Base-by-base conservation (phyloP, 2,888 invertebrate genomes). In the Tachina grossa region DNA sequence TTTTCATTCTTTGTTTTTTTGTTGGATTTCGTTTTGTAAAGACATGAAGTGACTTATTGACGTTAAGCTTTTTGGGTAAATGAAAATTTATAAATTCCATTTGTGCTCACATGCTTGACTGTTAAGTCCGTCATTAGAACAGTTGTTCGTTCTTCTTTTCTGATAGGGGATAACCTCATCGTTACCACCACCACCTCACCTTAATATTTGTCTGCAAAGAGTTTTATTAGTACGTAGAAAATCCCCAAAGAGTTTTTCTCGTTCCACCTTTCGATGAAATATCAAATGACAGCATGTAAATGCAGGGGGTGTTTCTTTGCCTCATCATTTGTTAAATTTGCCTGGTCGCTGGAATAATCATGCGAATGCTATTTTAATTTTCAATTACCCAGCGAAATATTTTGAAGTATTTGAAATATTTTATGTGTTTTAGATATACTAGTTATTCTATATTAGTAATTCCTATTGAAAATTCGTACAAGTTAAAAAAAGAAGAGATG, bases 101-200 rank as follows among this genome's bases (percentile, higher is more conserved):
- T 57, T 57, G n/a, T 69, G 57, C 47, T 69, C 59, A 45, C 14
- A 41, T 69, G 59, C 11, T 22, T 87, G 87, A 86, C 79, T 87
- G 71, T 82, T 77, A 81, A 83, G 82, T 72, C 69, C 88, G 87
- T 86, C 87, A 90, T 89, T 89, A 87, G 89, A 89, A 88, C 89
- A 90, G 90, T 90, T 91, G 89, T 90, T 87, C 59, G 89, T 90
- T 87, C 59, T 43, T 19, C 72, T 31, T 61, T 53, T 39, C 14
- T 43, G n/a, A 13, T 19, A 14, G 13, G 11, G 49, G 43, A 51
- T 57, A 55, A 45, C 63, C 22, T 43, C 22, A 5, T 74, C 57
- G n/a, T 49, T 59, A 53, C 39, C 45, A 57, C 68, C 69, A 83
- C 75, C 77, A 77, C 69, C 80, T 78, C 68, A 85, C 77, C 82